A percentile compares a stretch with the other conserved stretches of the same genome.
Conservation (phyloP, 2,113 vertebrate genomes). For the Andinoacara biseriatus region DNA sequence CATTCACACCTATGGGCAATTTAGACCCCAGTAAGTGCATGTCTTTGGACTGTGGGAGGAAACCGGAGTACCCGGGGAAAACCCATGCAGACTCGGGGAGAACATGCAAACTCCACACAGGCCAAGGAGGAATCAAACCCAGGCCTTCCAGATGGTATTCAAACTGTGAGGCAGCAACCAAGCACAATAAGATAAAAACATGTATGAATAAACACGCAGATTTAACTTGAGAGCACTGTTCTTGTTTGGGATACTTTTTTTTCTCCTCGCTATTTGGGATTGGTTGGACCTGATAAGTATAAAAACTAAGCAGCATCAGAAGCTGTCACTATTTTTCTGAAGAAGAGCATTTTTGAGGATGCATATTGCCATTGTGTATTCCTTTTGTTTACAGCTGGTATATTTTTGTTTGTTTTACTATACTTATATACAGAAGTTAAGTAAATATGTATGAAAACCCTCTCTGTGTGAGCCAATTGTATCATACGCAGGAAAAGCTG, state of each 20-base stretch:
- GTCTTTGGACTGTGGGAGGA: no score
- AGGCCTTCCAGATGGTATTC: no score
- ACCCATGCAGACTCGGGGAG: no score
- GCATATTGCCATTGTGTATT: neutral
- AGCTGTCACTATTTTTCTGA: neutral
- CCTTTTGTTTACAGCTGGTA: neutral
- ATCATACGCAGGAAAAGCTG: neutral
- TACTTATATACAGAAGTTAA: neutral
- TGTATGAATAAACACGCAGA: neutral
- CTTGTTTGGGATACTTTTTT: no score
- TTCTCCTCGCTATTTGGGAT: rapidly evolving
- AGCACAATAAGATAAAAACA: no score
- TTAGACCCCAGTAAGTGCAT: no score
- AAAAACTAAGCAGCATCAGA: neutral
- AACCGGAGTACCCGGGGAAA: no score
- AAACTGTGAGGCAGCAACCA: no score
- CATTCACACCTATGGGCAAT: no score
- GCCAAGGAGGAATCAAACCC: no score
- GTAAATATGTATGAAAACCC: neutral
- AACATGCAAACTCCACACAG: no score
- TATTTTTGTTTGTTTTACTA: neutral
- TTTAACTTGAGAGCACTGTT: neutral
- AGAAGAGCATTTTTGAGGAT: neutral
- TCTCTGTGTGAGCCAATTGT: neutral
- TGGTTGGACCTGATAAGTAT: neutral